Evolutionary conservation across 2,113 vertebrate species (phyloP), one percentile per base, ranked within the genome.

Genomic region (Actinemys pallida): DNA sequence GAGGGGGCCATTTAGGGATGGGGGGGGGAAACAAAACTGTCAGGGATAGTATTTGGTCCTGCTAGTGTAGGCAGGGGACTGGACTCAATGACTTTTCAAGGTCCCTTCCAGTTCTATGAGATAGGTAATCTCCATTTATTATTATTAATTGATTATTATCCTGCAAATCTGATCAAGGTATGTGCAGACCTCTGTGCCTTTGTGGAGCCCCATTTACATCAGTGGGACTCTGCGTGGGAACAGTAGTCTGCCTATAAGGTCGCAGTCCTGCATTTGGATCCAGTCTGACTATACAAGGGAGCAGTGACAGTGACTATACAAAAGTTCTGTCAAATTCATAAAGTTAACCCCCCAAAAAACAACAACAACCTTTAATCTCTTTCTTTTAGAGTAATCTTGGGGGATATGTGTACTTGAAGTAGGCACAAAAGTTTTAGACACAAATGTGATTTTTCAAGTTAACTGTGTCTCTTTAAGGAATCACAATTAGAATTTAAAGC

Each of bases 361-460:
- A 45, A 45, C 45, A 45, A 78, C 25, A 25, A 65, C n/a, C 14
- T 5, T 4, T 2, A 0, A 49, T 88, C n/a, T 52, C 75, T 79
- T 92, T 87, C 42, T 0, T 10, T 20, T 52, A 45, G n/a, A 76
- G 5, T 0, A 0, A 79, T 29, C 0, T 0, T 89, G 52, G 45
- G 69, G n/a, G 5, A 52, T 92, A 31, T 50, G 27, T 20, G 4
- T 8, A 42, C 47, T 1, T 27, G 45, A 62, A 52, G 65, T 14
- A 81, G 39, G 45, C n/a, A 81, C 62, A 31, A 35, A 83, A 13
- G 39, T 47, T 8, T n/a, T 39, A 20, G 62, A 27, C 29, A 27
- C 0, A 0, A 4, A 82, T 25, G 6, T 50, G 16, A 45, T 6
- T 91, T 69, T 95, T 94, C 29, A 24, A 86, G 72, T 10, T 62